These are phyloP conservation scores for Geotrupes spiniger DNA, from an alignment of 2,888 invertebrate genomes.

Conservation along the genomic window DNA sequence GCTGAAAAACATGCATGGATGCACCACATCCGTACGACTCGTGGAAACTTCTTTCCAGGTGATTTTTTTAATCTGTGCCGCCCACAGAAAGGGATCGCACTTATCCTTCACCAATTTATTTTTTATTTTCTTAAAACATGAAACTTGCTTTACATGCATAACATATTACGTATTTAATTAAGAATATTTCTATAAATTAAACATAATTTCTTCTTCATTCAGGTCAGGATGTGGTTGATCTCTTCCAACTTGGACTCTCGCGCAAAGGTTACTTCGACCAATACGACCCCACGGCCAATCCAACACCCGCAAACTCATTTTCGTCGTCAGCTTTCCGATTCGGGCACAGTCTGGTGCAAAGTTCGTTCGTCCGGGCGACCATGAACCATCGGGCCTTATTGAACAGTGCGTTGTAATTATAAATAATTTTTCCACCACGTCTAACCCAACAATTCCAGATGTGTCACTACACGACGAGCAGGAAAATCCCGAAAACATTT, in stretches of 20 bases:
- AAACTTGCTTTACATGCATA: too few species aligned
- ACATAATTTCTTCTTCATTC: conserved; percentile 12
- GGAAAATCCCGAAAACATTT: conserved; percentile 66
- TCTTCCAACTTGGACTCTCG: conserved; percentile 70
- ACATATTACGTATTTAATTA: too few species aligned
- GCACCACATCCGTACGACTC: too few species aligned
- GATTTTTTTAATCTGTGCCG: too few species aligned
- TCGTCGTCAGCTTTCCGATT: conserved; percentile 82
- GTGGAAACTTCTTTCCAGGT: too few species aligned
- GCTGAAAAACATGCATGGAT: too few species aligned
- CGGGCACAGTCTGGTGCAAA: conserved; percentile 83
- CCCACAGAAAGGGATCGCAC: too few species aligned
- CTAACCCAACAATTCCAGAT: too few species aligned
- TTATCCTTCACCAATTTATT: too few species aligned
- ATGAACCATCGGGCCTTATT: conserved; percentile 64
- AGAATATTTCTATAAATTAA: too few species aligned
- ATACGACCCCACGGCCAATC: conserved; percentile 68
- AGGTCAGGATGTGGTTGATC: conserved; percentile 70
- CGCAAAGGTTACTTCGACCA: conserved; percentile 68
- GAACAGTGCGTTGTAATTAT: conserved; percentile 58
- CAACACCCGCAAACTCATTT: conserved; percentile 75
- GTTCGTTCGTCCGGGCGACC: conserved; percentile 71
- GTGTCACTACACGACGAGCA: conserved; percentile 78
- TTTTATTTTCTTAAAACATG: too few species aligned
- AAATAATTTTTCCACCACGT: background rate